Evolutionary conservation across 2,888 invertebrate genomes (phyloP).

Genomic region (Parascotia fuliginaria): DNA sequence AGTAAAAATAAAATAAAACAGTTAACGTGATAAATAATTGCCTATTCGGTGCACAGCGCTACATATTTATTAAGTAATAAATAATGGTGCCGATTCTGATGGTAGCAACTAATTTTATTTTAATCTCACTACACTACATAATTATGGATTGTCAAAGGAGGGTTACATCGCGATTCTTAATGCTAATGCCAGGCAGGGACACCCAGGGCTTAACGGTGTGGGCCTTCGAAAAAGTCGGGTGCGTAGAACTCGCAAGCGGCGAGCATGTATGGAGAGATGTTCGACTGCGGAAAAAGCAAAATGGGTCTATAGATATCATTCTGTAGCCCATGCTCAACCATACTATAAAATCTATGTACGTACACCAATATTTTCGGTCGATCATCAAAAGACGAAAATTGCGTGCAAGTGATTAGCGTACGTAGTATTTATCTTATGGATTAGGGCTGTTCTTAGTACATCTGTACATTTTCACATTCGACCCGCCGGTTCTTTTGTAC

Average conservation of each 20-base stretch:
- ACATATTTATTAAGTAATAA: background rate
- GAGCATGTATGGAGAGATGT: slow-evolving; percentile 14
- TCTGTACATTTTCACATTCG: too few species aligned
- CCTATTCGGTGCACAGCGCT: background rate
- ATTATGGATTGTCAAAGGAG: background rate
- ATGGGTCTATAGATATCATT: slow-evolving; percentile 3
- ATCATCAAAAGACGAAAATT: too few species aligned
- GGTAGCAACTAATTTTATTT: slow-evolving; percentile 4
- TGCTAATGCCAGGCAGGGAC: background rate
- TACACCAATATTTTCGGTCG: too few species aligned
- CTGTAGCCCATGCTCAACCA: background rate
- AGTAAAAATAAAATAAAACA: too few species aligned
- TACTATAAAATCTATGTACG: background rate
- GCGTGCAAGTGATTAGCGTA: too few species aligned
- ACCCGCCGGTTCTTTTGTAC: too few species aligned
- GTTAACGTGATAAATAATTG: background rate
- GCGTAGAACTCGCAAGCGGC: slow-evolving; percentile 10
- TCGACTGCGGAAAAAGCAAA: slow-evolving; percentile 13
- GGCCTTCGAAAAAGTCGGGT: slow-evolving; percentile 6
- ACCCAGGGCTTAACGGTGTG: slow-evolving; percentile 6
- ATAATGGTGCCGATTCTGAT: slow-evolving; percentile 7
- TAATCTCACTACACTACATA: slow-evolving; percentile 4
- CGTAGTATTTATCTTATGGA: too few species aligned
- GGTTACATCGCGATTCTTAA: slow-evolving; percentile 1
- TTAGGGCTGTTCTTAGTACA: too few species aligned